A percentile compares a stretch with the other conserved stretches of the same genome.
These are phyloP conservation scores for Chanos chanos DNA, from an alignment of 2,797 vertebrate species.

Conservation along the genomic window DNA sequence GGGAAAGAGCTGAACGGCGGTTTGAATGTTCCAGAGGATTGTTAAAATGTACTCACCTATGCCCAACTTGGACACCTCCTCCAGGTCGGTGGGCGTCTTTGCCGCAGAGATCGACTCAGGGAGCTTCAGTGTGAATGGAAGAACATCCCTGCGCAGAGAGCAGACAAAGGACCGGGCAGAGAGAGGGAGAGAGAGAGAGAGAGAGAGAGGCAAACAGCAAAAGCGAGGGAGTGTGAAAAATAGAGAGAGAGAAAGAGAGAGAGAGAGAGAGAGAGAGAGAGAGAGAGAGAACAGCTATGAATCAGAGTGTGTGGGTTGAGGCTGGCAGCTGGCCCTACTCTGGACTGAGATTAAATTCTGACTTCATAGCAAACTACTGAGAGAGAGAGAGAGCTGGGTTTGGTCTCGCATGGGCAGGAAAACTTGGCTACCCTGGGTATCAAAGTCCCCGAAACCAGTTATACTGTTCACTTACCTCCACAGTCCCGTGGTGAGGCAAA, in stretches of 20 bases:
- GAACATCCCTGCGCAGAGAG: slow-evolving; percentile 78
- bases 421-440: too few species aligned
- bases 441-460: too few species aligned
- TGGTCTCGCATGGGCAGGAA: too few species aligned
- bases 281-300: slow-evolving; percentile 14
- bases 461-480: too few species aligned
- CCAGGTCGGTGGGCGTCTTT: slow-evolving; percentile 88
- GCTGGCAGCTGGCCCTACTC: slow-evolving; percentile 15
- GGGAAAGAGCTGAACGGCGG: too few species aligned
- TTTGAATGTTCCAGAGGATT: too few species aligned
- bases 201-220: neutral
- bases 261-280: neutral
- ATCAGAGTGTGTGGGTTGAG: slow-evolving; percentile 29
- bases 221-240: neutral
- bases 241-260: neutral
- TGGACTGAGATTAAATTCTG: slow-evolving; percentile 28
- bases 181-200: neutral
- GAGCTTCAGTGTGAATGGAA: slow-evolving; percentile 89
- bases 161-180: neutral
- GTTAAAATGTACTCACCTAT: slow-evolving; percentile 73
- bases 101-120: slow-evolving; percentile 86
- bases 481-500: too few species aligned
- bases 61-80: slow-evolving; percentile 88
- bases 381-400: slow-evolving; percentile 8
- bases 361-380: slow-evolving; percentile 17